Evolutionary conservation across 2,888 invertebrate species (phyloP), one percentile per base, ranked within the genome.

Genomic region (Dryadula phaetusa): DNA sequence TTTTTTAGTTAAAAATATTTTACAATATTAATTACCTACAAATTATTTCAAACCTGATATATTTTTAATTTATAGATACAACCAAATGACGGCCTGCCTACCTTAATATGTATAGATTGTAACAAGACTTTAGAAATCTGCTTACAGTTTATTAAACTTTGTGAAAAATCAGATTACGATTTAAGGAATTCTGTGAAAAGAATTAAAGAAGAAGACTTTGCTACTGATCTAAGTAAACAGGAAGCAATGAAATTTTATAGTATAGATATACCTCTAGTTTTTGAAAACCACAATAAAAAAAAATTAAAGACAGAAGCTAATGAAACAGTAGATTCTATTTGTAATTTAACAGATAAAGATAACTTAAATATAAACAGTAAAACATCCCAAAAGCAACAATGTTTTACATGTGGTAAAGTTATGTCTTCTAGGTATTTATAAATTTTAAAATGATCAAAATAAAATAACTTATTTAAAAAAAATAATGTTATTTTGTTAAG

Each of bases 351-450:
- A 20, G 67, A 70, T 58, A 66, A 73, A 46, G 64, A 70, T 10
- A 34, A 56, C 20, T 25, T 62, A 14, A 60, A 16, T 40, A 44
- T 28, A 44, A 10, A 42, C 47, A 46, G 25, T 46, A 72, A 67
- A 28, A 42, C 62, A 2, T 14, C 62, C 28, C 34, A 60, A 34
- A 72, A 69, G 49, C 69, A 67, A 61, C 93, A 93, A 78, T 93
- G 93, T 73, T 88, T 83, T 71, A 89, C 85, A 37, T 93, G 93
- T 82, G 93, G 93, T n/a, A 93, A 92, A 84, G 84, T 93, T 28
- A 88, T 93, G 87, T 92, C 92, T 25, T 92, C 93, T 16, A 86
- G 87, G 93, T 91, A 79, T 73, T 62, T 16, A 22, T 10, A 7
- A 8, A 4, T 16, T n/a, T 32, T 42, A n/a, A 22, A 53, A n/a